phyloP scores from a whole-genome alignment of 2,888 invertebrate species.

The Cenopis cana region DNA sequence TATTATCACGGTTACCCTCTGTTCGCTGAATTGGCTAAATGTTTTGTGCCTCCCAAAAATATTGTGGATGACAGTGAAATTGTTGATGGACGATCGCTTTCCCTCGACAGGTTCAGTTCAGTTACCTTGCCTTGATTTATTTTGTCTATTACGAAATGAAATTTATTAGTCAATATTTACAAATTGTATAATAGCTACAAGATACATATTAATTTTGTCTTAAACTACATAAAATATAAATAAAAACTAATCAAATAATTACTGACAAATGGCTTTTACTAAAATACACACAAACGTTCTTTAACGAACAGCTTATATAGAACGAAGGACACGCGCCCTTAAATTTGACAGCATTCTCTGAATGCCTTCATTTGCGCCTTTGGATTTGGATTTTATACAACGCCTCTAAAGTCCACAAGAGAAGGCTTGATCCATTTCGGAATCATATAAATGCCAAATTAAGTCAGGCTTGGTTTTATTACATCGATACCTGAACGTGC shows the following conservation, averaged over 20 bases:
- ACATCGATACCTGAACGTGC: background rate
- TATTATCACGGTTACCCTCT: constrained; percentile 75
- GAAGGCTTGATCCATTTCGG: background rate
- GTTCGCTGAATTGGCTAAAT: constrained; percentile 83
- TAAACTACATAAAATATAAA: no score
- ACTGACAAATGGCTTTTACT: background rate
- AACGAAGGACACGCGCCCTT: background rate
- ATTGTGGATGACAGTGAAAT: constrained; percentile 82
- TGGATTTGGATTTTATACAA: background rate
- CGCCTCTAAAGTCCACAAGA: background rate
- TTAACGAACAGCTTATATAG: background rate
- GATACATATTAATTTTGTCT: no score
- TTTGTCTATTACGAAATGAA: background rate
- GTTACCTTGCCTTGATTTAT: constrained; percentile 11
- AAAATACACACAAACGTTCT: background rate
- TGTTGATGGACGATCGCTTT: constrained; percentile 83
- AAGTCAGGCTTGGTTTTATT: background rate
- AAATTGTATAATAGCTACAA: no score
- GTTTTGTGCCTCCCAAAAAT: constrained; percentile 82
- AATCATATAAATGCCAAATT: constrained; percentile 2
- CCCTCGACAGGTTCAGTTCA: constrained; percentile 63
- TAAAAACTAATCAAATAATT: no score
- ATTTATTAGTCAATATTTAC: no score
- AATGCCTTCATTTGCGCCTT: constrained; percentile 18
- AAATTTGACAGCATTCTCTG: background rate